Evolutionary conservation across 2,797 vertebrate species (phyloP).

Genomic region (Pangasius sanitwongsei): DNA sequence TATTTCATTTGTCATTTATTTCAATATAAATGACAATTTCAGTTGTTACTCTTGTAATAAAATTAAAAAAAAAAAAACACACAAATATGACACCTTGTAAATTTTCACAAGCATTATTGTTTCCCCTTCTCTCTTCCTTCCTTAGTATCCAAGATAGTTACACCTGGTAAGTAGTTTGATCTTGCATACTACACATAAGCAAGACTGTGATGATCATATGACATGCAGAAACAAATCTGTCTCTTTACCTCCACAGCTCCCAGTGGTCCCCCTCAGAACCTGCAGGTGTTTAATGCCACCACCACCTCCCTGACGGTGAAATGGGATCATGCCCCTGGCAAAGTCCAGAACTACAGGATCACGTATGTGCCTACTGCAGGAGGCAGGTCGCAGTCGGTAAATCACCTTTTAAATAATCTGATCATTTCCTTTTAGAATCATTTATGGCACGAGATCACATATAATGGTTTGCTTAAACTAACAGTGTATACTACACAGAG

Average conservation of each 20-base stretch:
- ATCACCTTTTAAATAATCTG: not conserved
- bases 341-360: constrained; percentile 90
- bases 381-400: constrained; percentile 84
- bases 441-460: not conserved
- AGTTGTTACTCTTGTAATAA: not conserved
- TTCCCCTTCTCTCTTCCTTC: constrained; percentile 62
- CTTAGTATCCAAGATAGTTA: constrained; percentile 68
- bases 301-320: constrained; percentile 88
- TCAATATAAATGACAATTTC: not conserved
- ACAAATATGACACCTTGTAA: not conserved
- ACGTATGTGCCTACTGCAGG: constrained; percentile 85
- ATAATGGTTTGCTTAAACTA: not conserved
- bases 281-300: constrained; percentile 95
- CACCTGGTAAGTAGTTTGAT: constrained; percentile 70
- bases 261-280: constrained; percentile 85
- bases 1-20: not conserved
- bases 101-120: not conserved
- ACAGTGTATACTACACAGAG: not conserved
- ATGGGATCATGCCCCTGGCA: constrained; percentile 90
- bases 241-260: constrained; percentile 72
- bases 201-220: constrained; percentile 16
- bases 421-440: not conserved
- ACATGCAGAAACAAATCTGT: not conserved
- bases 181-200: not conserved
- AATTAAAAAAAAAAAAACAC: not conserved